Evolutionary conservation across 2,113 vertebrate species (phyloP).

Genomic region (Egretta garzetta): DNA sequence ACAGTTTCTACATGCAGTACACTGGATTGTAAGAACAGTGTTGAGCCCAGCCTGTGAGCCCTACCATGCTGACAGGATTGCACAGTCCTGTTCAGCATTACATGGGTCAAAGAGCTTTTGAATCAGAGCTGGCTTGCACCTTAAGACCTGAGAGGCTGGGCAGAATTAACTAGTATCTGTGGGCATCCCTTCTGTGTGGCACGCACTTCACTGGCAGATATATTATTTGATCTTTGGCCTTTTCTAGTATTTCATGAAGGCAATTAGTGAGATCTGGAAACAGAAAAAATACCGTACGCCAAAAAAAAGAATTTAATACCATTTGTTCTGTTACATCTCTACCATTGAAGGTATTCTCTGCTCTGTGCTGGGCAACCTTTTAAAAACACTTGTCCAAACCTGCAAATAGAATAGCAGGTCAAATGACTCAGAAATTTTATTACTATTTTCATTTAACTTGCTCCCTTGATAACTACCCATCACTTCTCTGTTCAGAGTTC

Average conservation of each 20-base stretch:
- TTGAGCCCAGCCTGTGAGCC: not conserved
- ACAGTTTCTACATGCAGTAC: not conserved
- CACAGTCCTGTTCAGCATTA: not conserved
- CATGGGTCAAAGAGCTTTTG: not conserved
- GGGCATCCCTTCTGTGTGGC: not conserved
- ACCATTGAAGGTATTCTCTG: not conserved
- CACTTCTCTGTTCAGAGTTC: not conserved
- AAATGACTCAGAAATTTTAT: not conserved
- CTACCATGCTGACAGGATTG: not conserved
- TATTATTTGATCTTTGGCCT: not conserved
- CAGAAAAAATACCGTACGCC: not conserved
- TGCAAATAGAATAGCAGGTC: not conserved
- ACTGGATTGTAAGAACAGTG: not conserved
- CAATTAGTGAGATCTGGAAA: not conserved
- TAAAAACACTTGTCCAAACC: not conserved
- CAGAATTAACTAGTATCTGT: not conserved
- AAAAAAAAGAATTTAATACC: not conserved
- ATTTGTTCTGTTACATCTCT: not conserved
- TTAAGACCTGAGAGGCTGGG: not conserved
- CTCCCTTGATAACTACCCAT: not conserved
- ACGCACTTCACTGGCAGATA: accelerated
- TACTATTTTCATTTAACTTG: not conserved
- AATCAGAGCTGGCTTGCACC: not conserved
- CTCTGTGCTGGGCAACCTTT: not conserved
- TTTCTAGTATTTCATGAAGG: not conserved